Evolutionary conservation across 2,888 invertebrate species (phyloP).

Genomic region (Agrochola circellaris): DNA sequence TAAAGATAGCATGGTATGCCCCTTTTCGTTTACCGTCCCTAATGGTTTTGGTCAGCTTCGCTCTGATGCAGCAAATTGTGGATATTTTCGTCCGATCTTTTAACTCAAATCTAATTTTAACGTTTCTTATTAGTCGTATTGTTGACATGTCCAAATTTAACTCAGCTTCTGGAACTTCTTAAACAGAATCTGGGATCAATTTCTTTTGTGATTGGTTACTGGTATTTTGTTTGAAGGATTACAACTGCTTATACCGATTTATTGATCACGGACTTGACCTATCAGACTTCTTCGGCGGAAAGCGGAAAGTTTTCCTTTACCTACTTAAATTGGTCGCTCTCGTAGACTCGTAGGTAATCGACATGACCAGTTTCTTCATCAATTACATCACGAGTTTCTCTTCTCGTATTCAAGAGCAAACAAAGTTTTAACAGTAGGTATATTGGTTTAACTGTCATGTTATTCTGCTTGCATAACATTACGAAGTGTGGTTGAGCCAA

Average conservation of each 20-base stretch:
- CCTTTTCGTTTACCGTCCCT: slow-evolving; percentile 31
- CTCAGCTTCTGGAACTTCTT: no score
- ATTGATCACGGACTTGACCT: slow-evolving; percentile 10
- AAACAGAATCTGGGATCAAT: background rate
- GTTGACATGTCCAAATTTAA: background rate
- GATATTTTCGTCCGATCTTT: slow-evolving; percentile 4
- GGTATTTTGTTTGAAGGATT: background rate
- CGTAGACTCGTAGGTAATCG: background rate
- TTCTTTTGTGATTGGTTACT: background rate
- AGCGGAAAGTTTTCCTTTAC: background rate
- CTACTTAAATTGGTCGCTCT: background rate
- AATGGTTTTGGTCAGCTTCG: slow-evolving; percentile 8
- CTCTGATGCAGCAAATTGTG: background rate
- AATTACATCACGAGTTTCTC: slow-evolving; percentile 44
- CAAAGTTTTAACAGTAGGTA: background rate
- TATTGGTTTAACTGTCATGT: slow-evolving; percentile 18
- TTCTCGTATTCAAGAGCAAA: slow-evolving; percentile 26
- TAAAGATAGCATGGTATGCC: slow-evolving; percentile 39
- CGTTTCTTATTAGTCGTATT: background rate
- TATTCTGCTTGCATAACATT: slow-evolving; percentile 2
- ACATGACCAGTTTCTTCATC: slow-evolving; percentile 24
- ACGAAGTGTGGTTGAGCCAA: background rate
- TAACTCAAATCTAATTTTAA: background rate
- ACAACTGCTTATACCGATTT: background rate
- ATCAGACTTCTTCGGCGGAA: background rate